Conservation (phyloP, 1,140 invertebrate genomes). For the Nilaparvata lugens region DNA sequence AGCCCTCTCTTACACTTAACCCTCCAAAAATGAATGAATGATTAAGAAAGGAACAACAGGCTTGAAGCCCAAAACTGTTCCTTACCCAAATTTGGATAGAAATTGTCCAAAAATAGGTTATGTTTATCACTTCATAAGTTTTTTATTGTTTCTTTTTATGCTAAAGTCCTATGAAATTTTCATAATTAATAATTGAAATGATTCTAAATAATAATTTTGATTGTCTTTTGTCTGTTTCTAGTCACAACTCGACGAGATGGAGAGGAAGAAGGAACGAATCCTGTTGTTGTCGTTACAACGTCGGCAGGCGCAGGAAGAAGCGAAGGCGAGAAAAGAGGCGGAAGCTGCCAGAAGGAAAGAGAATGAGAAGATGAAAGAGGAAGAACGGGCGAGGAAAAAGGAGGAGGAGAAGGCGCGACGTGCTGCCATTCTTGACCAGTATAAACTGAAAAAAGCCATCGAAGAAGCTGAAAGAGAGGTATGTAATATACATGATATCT, state of each 20-base stretch:
- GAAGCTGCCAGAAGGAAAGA: slow-evolving; percentile 69
- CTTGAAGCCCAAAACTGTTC: too few relatives aligned
- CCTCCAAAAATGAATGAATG: too few relatives aligned
- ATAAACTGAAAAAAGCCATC: slow-evolving; percentile 88
- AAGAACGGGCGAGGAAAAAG: slow-evolving; percentile 76
- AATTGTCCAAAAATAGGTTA: too few relatives aligned
- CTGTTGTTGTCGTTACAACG: slow-evolving; percentile 77
- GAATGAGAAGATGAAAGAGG: slow-evolving; percentile 71
- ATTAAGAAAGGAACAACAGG: too few relatives aligned
- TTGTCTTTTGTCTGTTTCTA: slow-evolving; percentile 33
- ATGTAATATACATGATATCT: slow-evolving; percentile 16
- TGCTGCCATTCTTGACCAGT: slow-evolving; percentile 83
- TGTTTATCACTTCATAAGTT: too few relatives aligned
- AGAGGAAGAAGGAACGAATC: slow-evolving; percentile 80
- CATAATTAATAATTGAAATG: too few relatives aligned
- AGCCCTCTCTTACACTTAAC: too few relatives aligned
- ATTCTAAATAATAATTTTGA: too few relatives aligned
- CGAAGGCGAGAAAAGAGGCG: slow-evolving; percentile 70
- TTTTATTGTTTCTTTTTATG: too few relatives aligned
- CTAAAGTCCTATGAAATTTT: too few relatives aligned
- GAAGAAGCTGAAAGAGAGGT: slow-evolving; percentile 87
- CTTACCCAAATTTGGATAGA: too few relatives aligned
- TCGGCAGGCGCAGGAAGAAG: slow-evolving; percentile 80
- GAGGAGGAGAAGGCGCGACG: slow-evolving; percentile 81
- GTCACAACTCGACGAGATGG: slow-evolving; percentile 78